phyloP scores from a whole-genome alignment of 2,113 vertebrate genomes.

The Anguilla japonica region DNA sequence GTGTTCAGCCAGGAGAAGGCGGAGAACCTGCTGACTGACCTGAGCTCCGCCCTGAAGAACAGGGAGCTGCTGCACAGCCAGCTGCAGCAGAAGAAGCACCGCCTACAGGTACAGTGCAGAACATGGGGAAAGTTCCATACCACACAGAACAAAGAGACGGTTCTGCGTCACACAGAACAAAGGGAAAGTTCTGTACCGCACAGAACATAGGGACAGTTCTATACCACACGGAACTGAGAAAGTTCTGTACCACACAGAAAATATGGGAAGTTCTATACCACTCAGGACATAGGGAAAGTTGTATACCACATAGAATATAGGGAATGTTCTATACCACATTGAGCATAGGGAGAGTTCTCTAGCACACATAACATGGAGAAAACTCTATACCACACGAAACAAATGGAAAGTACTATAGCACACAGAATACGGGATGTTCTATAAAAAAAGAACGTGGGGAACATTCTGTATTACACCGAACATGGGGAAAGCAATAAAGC shows the following conservation, averaged over 20 bases:
- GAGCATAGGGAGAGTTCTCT: too few species aligned
- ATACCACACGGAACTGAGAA: neutral
- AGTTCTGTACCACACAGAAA: neutral
- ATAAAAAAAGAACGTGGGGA: neutral
- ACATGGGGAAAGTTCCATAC: neutral
- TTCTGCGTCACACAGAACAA: neutral
- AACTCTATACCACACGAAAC: neutral
- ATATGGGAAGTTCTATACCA: neutral
- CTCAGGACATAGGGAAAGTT: neutral
- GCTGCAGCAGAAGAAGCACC: constrained; percentile 79
- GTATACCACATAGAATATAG: neutral
- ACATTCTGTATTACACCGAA: neutral
- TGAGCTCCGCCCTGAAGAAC: constrained; percentile 63
- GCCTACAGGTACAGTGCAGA: constrained; percentile 72
- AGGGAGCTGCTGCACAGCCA: constrained; percentile 77
- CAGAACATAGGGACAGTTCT: neutral
- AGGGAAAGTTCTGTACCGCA: neutral
- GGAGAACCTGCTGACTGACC: constrained; percentile 67
- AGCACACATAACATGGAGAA: neutral
- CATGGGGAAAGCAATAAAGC: neutral
- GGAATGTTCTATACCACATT: neutral
- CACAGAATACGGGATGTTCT: neutral
- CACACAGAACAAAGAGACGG: neutral
- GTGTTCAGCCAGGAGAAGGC: constrained; percentile 78
- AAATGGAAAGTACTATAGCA: neutral